Percentiles rank a stretch among this genome's conserved stretches.
Evolutionary conservation across 2,888 invertebrate species (phyloP).

Genomic region (Nemurella pictetii): DNA sequence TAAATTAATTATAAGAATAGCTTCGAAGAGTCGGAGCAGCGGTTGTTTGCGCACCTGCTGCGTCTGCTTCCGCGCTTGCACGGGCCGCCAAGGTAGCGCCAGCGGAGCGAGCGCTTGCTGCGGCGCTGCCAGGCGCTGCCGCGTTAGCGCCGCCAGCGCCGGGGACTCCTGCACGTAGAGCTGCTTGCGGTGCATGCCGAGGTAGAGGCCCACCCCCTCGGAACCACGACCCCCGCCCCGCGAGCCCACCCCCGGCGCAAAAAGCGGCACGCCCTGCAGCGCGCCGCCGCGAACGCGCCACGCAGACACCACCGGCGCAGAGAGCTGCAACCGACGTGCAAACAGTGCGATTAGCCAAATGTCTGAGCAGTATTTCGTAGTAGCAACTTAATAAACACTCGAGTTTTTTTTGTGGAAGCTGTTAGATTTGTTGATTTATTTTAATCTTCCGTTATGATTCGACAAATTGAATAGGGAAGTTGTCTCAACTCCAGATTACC

Average conservation of each 20-base stretch:
- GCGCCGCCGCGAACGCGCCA: slow-evolving; percentile 77
- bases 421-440: no score
- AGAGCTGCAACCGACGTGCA: slow-evolving; percentile 62
- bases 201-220: slow-evolving; percentile 70
- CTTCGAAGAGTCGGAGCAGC: no score
- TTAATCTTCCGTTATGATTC: no score
- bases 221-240: slow-evolving; percentile 50
- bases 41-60: not conserved
- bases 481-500: no score
- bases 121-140: slow-evolving; percentile 40
- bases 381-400: no score
- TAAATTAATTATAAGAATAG: no score
- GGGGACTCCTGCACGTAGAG: slow-evolving; percentile 68
- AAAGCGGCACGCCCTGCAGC: slow-evolving; percentile 72
- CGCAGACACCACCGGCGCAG: slow-evolving; percentile 81
- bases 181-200: slow-evolving; percentile 82
- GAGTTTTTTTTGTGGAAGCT: no score
- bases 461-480: no score
- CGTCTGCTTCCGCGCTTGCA: slow-evolving; percentile 26
- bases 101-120: slow-evolving; percentile 47
- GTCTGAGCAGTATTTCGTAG: no score
- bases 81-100: not conserved
- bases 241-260: slow-evolving; percentile 60
- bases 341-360: not conserved
- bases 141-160: not conserved